Evolutionary conservation across 2,797 vertebrate genomes (phyloP), one percentile per base, ranked within the genome.

Genomic region (Ceryle rudis): DNA sequence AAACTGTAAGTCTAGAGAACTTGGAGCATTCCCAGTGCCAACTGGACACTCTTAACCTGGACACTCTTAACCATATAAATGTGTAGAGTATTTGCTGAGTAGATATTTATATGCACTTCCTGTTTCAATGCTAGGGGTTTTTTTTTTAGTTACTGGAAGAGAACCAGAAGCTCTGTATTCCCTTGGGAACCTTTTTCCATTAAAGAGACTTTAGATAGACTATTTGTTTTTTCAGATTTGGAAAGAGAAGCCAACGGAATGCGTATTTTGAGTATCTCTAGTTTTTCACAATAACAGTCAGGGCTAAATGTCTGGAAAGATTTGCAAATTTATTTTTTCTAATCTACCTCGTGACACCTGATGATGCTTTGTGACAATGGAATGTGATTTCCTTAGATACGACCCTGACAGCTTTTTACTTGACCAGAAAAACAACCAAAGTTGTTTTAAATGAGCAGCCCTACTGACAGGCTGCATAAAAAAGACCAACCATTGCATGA

Each of bases 81-180:
- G 94, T 78, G 94, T 64, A 93, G 65, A 18, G 14, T 91, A 95
- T 96, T 97, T 97, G 92, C 91, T 62, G 95, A 96, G 86, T 67
- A 93, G 86, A 91, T 97, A 97, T 97, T 98, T 97, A 97, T 96
- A 95, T 77, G 71, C 55, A 92, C 92, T 97, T 98, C 97, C 97
- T 97, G 94, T 94, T 97, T 90, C 96, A 95, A 55, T 72, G 86
- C 81, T 96, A 97, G 97, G 41, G 5, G n/a, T n/a, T n/a, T n/a
- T 71, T 97, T 97, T 91, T 97, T 97, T 89, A 17, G 49, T 94
- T 90, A 95, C 87, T 97, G 97, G 97, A 95, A 71, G 96, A 84
- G 70, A 69, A 69, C 2, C 97, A 98, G 94, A 83, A 97, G 86
- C 81, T 93, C 81, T 96, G 94, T 66, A 65, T 95, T 95, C 96